Evolutionary conservation across 2,888 invertebrate species (phyloP), one percentile per base, ranked within the genome.

Genomic region (Lasius fuliginosus): DNA sequence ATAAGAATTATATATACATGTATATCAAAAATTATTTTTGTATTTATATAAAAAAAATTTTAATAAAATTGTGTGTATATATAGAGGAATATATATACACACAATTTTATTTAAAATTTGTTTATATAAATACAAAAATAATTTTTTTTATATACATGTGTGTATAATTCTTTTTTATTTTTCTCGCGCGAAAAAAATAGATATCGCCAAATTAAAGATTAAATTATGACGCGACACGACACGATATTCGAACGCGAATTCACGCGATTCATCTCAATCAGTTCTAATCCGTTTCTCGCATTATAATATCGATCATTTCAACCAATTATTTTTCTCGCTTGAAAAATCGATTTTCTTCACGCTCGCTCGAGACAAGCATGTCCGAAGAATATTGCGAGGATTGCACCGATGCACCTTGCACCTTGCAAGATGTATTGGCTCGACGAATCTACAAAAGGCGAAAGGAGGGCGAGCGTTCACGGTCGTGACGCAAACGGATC

Each of bases 401-500:
- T 23, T 30, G n/a, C n/a, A n/a, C 1, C 65, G 77, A 36, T 23
- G 69, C 46, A 12, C 65, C 40, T 27, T 56, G 53, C 60, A 49
- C 18, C 18, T 64, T 33, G 73, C 77, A 23, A 46, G 49, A 79
- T 60, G 18, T 46, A 62, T 81, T 56, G 30, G 33, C 53, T 30
- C 58, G 68, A 60, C 79, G 46, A 71, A 62, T 69, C 60, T 62
- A 49, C 79, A 49, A 81, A 81, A 46, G 71, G 79, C 58, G 86
- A 89, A 89, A 89, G 82, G 89, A 89, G 89, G 89, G 62, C 89
- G 84, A 84, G 85, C 75, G 89, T 87, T 90, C 89, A 86, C 85
- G 89, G 88, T 86, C 90, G 88, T 89, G 87, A 88, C 90, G 90
- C 83, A 86, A 85, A 86, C 77, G 89, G 88, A 88, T 88, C 88